A percentile compares a stretch with the other conserved stretches of the same genome.
phyloP scores from a whole-genome alignment of 1,140 invertebrate species.

The Gryon sp. region DNA sequence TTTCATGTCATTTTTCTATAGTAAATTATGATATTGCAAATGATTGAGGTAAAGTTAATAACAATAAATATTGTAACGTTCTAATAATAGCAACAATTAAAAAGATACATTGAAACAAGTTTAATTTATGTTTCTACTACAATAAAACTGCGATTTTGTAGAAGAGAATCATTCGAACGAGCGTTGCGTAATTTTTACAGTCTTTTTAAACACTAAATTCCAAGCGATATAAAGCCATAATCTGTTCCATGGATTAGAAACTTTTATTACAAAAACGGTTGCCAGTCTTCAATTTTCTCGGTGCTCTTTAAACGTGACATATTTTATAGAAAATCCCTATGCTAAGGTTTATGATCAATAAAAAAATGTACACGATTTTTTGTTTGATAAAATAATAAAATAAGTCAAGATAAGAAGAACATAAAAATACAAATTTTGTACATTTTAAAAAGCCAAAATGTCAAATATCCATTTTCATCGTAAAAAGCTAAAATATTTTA shows the following conservation, averaged over 20 bases:
- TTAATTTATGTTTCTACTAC: no score
- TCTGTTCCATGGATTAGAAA: slow-evolving; percentile 51
- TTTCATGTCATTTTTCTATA: no score
- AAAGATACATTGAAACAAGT: no score
- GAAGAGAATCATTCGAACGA: slow-evolving; percentile 6
- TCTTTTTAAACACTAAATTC: slow-evolving; percentile 31
- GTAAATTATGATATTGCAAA: no score
- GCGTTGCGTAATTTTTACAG: slow-evolving; percentile 28
- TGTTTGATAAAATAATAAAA: slow-evolving; percentile 9
- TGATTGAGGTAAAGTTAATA: no score
- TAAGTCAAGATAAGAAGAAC: not conserved
- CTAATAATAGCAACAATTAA: no score
- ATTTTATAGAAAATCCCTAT: slow-evolving; percentile 47
- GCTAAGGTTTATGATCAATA: slow-evolving; percentile 36
- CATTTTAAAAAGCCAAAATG: not conserved
- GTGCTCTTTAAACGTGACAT: slow-evolving; percentile 33
- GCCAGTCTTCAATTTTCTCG: slow-evolving; percentile 31
- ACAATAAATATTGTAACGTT: no score
- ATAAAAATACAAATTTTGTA: not conserved
- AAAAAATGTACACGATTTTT: slow-evolving; percentile 29
- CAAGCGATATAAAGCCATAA: slow-evolving; percentile 41
- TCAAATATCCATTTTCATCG: no score
- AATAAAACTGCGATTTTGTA: not conserved
- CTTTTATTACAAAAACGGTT: slow-evolving; percentile 49
- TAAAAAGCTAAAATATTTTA: no score